Evolutionary conservation across 2,888 invertebrate species (phyloP), one percentile per base, ranked within the genome.

Genomic region (Anoplius nigerrimus): DNA sequence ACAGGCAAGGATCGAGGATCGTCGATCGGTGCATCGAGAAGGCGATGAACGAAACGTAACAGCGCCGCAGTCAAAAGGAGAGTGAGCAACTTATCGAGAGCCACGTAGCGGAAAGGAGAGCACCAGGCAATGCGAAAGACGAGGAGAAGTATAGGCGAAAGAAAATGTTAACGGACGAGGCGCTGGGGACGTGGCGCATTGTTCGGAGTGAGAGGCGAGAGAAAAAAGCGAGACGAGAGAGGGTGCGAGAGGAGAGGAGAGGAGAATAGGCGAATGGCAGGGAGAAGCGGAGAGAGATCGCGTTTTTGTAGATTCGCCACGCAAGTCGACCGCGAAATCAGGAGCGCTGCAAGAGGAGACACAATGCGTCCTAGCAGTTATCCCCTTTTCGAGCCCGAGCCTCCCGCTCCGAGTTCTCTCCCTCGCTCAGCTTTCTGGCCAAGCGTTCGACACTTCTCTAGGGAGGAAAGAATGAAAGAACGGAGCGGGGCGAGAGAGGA

Each of bases 311-410:
- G 79, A 86, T 88, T 88, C 82, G 88, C 83, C 84, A 87, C 87
- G 88, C 88, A 88, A 87, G 86, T 86, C 88, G 78, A 88, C 88
- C 88, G 86, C 88, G 88, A 88, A 88, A 88, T 88, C 88, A 84
- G 85, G 81, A 82, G 84, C 87, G 85, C 88, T 88, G 84, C 86
- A 86, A 86, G 81, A 87, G 87, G 81, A 87, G 87, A 87, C 87
- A 87, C 87, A 87, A 87, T 86, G 83, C 80, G 74, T 75, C 80
- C 76, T 71, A 69, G 60, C 74, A 60, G 67, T 63, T 63, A 15
- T 57, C 62, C 68, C 53, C 62, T 18, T 42, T 15, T 67, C 34
- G 11, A 34, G 11, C 45, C 55, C 74, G 67, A 69, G 48, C 59
- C 55, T 71, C 66, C 66, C 54, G 24, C 52, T 42, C 71, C 62